phyloP scores from a whole-genome alignment of 2,113 vertebrate genomes.

The Labeo rohita region DNA sequence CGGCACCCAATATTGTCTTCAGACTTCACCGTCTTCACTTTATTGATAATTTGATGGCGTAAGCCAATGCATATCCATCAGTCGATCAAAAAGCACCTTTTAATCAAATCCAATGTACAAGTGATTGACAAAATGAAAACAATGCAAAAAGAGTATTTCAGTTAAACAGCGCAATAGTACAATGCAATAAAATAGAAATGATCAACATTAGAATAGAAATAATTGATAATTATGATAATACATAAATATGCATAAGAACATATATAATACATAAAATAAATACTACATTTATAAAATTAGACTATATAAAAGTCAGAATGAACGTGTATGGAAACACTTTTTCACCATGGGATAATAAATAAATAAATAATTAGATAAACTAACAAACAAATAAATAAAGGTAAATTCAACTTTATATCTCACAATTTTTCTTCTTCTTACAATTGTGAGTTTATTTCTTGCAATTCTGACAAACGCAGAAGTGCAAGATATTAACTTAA shows the following conservation, averaged over 20 bases:
- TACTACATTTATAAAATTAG: neutral
- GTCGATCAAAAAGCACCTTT: neutral
- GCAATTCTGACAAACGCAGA: no score
- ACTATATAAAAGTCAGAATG: neutral
- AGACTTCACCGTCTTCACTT: neutral
- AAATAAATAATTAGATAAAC: no score
- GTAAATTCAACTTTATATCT: no score
- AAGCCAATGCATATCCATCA: neutral
- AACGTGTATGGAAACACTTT: neutral
- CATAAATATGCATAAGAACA: no score
- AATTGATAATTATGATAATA: neutral
- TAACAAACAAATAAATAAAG: no score
- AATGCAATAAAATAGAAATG: neutral
- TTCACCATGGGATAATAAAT: no score
- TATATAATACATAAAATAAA: neutral
- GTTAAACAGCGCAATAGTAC: no score
- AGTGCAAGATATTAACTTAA: no score
- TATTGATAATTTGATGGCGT: neutral
- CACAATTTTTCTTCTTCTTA: no score
- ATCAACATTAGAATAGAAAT: neutral
- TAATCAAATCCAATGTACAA: neutral
- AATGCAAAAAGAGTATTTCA: neutral
- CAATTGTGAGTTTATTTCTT: no score
- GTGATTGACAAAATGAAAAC: neutral
- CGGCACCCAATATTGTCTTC: no score